phyloP scores from a whole-genome alignment of 2,888 invertebrate species.

The Plagiodera versicolora region DNA sequence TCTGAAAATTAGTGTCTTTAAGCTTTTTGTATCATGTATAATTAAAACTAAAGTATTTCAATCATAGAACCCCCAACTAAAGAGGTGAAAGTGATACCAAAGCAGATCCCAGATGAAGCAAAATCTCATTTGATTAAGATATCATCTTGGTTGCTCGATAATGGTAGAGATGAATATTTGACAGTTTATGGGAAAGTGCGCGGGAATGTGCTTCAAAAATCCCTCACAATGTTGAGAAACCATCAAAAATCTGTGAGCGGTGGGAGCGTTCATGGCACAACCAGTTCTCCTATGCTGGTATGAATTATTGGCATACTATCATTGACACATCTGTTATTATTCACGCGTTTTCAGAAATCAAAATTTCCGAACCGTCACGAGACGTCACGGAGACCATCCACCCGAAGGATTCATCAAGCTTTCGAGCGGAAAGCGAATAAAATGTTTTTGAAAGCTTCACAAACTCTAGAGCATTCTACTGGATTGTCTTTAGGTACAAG shows the following conservation, averaged over 20 bases:
- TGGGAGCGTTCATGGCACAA: conserved; percentile 66
- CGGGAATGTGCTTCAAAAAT: conserved; percentile 73
- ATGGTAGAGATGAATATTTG: conserved; percentile 72
- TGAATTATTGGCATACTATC: conserved; percentile 38
- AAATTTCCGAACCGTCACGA: conserved; percentile 75
- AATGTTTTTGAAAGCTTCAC: conserved; percentile 80
- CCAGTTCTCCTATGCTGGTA: conserved; percentile 66
- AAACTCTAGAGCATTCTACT: conserved; percentile 79
- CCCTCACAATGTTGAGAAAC: conserved; percentile 76
- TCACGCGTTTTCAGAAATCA: conserved; percentile 59
- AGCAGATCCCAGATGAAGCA: conserved; percentile 70
- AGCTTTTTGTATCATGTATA: too few relatives aligned
- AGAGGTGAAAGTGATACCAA: conserved; percentile 56
- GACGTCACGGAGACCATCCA: conserved; percentile 76
- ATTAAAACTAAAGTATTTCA: neutral
- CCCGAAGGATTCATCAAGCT: conserved; percentile 80
- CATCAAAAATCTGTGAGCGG: conserved; percentile 79
- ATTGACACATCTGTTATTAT: neutral
- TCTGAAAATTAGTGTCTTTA: too few relatives aligned
- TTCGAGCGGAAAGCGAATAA: conserved; percentile 81
- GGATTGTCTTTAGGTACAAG: conserved; percentile 74
- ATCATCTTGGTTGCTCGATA: conserved; percentile 82
- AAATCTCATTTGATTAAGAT: conserved; percentile 75
- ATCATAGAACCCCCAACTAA: conserved; percentile 34
- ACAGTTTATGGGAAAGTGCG: conserved; percentile 75